Percentiles rank a stretch among this genome's conserved stretches.
phyloP scores from a whole-genome alignment of 2,797 vertebrate species.

The Aeoliscus strigatus region DNA sequence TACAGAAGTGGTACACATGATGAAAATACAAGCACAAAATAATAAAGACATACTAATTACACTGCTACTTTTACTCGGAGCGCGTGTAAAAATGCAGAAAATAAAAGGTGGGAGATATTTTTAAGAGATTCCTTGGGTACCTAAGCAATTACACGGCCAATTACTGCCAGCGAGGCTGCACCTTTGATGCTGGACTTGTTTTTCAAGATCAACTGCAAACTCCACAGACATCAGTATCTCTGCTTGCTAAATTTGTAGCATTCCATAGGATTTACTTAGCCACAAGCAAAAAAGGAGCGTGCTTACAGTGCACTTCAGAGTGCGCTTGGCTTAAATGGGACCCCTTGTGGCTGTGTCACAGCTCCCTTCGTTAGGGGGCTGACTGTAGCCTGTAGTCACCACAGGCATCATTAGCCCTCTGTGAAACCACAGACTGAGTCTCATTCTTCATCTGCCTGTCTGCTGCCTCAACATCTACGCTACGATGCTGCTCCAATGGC shows the following conservation, averaged over 20 bases:
- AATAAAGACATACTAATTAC: conserved; percentile 32
- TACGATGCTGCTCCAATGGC: conserved; percentile 56
- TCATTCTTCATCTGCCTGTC: conserved; percentile 82
- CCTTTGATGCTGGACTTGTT: conserved; percentile 65
- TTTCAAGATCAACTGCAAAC: conserved; percentile 55
- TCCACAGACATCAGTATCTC: conserved; percentile 61
- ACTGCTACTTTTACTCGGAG: conserved; percentile 3
- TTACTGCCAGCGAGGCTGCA: conserved; percentile 52
- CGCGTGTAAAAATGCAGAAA: conserved; percentile 12
- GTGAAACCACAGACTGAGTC: conserved; percentile 76
- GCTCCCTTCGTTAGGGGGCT: conserved; percentile 81
- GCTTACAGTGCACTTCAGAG: conserved; percentile 80
- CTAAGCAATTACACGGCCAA: conserved; percentile 57
- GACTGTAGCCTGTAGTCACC: conserved; percentile 78
- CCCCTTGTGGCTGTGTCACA: conserved; percentile 81
- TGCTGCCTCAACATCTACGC: conserved; percentile 70
- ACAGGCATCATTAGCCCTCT: conserved; percentile 82
- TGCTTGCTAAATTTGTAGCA: conserved; percentile 61
- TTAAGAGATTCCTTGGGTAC: conserved; percentile 36
- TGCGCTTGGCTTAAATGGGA: conserved; percentile 75
- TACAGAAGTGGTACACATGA: conserved; percentile 31
- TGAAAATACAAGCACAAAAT: conserved; percentile 36
- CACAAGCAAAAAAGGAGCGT: conserved; percentile 71
- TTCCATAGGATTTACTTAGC: conserved; percentile 73
- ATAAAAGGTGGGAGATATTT: conserved; percentile 43